Evolutionary conservation across 2,888 invertebrate species (phyloP), one percentile per base, ranked within the genome.

Genomic region (Apamea anceps): DNA sequence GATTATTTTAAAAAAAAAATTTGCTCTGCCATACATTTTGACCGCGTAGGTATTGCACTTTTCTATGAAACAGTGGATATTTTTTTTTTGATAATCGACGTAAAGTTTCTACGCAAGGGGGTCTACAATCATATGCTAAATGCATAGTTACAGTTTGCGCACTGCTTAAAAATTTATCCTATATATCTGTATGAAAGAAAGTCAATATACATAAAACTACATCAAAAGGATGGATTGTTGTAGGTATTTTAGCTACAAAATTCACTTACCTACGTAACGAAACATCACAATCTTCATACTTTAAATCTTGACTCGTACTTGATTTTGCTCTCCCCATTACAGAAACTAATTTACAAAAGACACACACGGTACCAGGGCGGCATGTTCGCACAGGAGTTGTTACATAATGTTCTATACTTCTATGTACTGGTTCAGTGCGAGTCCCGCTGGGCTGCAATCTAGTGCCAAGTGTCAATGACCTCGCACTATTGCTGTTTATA

Each of bases 391-490:
- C 67, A 87, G 74, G 80, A 85, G 85, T 37, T 51, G 80, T 87
- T 82, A 82, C 78, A 79, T 84, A 84, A 81, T 80, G 77, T 77
- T 70, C 83, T 85, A 85, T 81, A 72, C 54, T 85, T 85, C 70
- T 75, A 77, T 67, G 75, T 86, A 65, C 84, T 81, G 85, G 86
- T 89, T 81, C 84, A 86, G 87, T 77, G 85, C 72, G 85, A 78
- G 85, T 89, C 87, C 88, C 88, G 87, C 88, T 84, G 90, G 87
- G 85, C 77, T 88, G 90, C 84, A 87, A 90, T 85, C 90, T 85
- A 85, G 90, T 89, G 89, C 89, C 89, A 89, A 89, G 89, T 87
- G 89, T 89, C 89, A 90, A 84, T 82, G 89, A 89, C 85, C 89
- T 77, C 88, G 87, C 81, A 70, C 72, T 87, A 66, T 74, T 79